These are phyloP conservation scores for Melanotaenia trifasciata DNA, from an alignment of 2,797 vertebrate species.

Conservation along the genomic window DNA sequence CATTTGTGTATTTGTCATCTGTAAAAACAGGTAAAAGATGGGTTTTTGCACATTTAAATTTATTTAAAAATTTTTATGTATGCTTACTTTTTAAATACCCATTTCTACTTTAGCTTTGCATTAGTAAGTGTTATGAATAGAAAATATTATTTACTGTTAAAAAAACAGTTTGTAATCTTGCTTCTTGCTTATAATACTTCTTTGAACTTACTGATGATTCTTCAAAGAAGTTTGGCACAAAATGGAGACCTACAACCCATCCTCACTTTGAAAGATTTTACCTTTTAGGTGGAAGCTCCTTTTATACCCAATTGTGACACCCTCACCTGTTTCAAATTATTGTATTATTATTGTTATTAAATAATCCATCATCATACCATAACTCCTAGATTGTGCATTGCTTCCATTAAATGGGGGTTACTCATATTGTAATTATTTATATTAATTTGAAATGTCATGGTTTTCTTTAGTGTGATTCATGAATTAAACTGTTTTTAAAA, in stretches of 20 bases:
- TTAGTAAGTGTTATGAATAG: not conserved
- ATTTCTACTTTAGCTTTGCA: too few species aligned
- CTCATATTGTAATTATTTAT: not conserved
- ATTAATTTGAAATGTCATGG: not conserved
- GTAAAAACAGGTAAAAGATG: too few species aligned
- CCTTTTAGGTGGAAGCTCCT: not conserved
- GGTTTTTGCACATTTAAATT: too few species aligned
- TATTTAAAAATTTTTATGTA: too few species aligned
- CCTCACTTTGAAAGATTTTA: not conserved
- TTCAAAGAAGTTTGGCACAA: not conserved
- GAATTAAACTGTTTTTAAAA: too few species aligned
- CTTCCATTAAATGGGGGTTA: not conserved
- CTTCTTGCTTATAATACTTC: not conserved
- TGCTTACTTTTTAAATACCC: not conserved
- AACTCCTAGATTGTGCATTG: not conserved
- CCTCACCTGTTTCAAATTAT: not conserved
- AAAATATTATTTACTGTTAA: not conserved
- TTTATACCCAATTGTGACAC: not conserved
- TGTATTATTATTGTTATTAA: not conserved
- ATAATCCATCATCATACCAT: not conserved
- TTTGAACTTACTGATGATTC: not conserved
- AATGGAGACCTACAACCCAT: not conserved
- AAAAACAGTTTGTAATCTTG: too few species aligned
- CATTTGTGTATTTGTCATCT: too few species aligned
- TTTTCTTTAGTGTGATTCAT: not conserved